A percentile compares a stretch with the other conserved stretches of the same genome.
phyloP scores from a whole-genome alignment of 2,113 vertebrate species.

The Erinaceus europaeus region DNA sequence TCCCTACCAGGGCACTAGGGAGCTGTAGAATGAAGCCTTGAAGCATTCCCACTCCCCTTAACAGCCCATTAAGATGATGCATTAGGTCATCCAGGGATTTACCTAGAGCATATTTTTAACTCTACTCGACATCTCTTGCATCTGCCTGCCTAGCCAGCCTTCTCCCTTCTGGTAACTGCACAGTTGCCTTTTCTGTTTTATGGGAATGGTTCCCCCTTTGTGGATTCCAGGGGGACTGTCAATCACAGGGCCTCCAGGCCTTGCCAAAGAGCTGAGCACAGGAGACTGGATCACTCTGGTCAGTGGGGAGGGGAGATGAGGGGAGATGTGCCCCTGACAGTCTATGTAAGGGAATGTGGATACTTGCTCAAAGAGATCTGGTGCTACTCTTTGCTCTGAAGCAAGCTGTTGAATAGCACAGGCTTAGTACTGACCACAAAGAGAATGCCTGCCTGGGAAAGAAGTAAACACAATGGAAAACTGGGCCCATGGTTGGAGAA shows the following conservation, averaged over 20 bases:
- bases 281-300: neutral
- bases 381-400: neutral
- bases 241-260: constrained; percentile 17
- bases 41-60: constrained; percentile 17
- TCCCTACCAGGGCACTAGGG: neutral
- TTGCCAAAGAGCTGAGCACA: neutral
- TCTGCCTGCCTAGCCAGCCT: constrained; percentile 7
- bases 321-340: constrained; percentile 5
- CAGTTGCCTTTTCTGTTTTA: constrained; percentile 42
- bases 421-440: neutral
- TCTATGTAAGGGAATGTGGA: neutral
- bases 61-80: constrained; percentile 54
- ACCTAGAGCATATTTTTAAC: constrained; percentile 66
- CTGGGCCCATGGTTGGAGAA: fast-evolving
- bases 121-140: constrained; percentile 23
- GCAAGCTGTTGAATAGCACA: neutral
- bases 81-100: constrained; percentile 60
- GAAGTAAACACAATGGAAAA: neutral
- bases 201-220: constrained; percentile 42
- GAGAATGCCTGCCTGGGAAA: neutral
- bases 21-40: neutral
- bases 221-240: neutral
- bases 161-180: constrained; percentile 62
- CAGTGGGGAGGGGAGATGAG: neutral
- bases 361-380: neutral